These are phyloP conservation scores for Sycophila texana DNA, from an alignment of 2,888 invertebrate genomes.

Conservation along the genomic window DNA sequence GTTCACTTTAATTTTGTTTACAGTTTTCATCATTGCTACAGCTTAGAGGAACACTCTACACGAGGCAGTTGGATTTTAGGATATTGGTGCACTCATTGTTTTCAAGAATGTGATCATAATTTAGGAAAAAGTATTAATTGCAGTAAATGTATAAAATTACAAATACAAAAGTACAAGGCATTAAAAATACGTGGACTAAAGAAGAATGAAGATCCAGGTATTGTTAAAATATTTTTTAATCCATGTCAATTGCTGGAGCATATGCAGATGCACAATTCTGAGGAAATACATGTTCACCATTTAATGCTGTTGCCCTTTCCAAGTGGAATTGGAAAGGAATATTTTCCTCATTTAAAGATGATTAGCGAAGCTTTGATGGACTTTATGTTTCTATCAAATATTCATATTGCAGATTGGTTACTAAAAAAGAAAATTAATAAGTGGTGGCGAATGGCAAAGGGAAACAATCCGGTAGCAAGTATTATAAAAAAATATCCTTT, in stretches of 20 bases:
- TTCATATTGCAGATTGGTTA: constrained; percentile 70
- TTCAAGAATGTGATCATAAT: constrained; percentile 63
- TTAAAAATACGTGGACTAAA: constrained; percentile 63
- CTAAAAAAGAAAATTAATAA: constrained; percentile 58
- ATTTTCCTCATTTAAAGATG: constrained; percentile 63
- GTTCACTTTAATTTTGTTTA: constrained; percentile 45
- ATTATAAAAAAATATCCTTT: constrained; percentile 60
- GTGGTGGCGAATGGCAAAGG: constrained; percentile 64
- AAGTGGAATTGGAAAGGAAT: constrained; percentile 58
- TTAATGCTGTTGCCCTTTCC: constrained; percentile 72
- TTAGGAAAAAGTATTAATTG: constrained; percentile 55
- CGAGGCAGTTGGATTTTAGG: constrained; percentile 72
- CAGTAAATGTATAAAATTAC: constrained; percentile 55
- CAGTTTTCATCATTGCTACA: constrained; percentile 69
- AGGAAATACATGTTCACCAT: constrained; percentile 65
- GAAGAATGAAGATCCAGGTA: constrained; percentile 63
- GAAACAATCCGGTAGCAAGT: constrained; percentile 53
- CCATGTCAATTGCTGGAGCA: constrained; percentile 72
- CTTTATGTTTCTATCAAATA: constrained; percentile 64
- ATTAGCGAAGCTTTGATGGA: constrained; percentile 69
- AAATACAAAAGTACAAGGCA: constrained; percentile 63
- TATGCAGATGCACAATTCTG: constrained; percentile 63
- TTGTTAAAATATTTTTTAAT: constrained; percentile 69
- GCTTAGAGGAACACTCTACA: constrained; percentile 67
- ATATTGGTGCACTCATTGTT: constrained; percentile 70